phyloP scores from a whole-genome alignment of 2,888 invertebrate species.

The Mesorhabditis belari region DNA sequence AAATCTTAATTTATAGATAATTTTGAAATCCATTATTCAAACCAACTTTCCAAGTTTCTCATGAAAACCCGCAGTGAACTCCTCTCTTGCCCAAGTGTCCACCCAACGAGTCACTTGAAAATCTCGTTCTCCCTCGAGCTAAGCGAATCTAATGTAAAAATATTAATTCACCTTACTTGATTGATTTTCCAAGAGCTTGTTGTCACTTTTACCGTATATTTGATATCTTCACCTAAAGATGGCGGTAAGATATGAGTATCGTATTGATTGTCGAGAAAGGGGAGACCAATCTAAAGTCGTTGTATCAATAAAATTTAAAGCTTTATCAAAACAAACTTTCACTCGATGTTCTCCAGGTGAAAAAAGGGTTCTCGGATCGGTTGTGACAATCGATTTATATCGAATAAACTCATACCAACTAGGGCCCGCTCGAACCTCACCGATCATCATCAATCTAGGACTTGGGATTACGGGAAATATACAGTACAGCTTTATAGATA shows the following conservation, averaged over 20 bases:
- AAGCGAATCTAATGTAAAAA: not conserved
- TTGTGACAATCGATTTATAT: conserved; percentile 33
- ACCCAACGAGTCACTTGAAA: conserved; percentile 32
- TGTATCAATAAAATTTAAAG: not conserved
- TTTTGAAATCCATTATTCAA: not conserved
- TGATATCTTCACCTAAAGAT: conserved; percentile 11
- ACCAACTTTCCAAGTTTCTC: conserved; percentile 21
- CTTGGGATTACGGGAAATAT: too few species aligned
- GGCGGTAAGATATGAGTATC: conserved; percentile 34
- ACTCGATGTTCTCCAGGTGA: conserved; percentile 28
- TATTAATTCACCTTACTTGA: not conserved
- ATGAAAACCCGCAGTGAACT: conserved; percentile 17
- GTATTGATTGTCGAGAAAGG: conserved; percentile 34
- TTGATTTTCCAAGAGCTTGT: conserved; percentile 2
- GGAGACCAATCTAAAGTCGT: conserved; percentile 15
- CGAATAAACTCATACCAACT: conserved; percentile 42
- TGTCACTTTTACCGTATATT: conserved; percentile 2
- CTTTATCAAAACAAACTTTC: conserved; percentile 8
- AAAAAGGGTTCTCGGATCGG: conserved; percentile 12
- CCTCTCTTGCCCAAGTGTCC: conserved; percentile 37
- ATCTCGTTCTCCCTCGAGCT: conserved; percentile 10
- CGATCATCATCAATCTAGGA: conserved; percentile 17
- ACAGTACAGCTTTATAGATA: too few species aligned
- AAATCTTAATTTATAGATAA: conserved; percentile 1
- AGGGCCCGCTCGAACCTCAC: conserved; percentile 26